Evolutionary conservation across 2,113 vertebrate species (phyloP).

Genomic region (Aspiorhynchus laticeps): DNA sequence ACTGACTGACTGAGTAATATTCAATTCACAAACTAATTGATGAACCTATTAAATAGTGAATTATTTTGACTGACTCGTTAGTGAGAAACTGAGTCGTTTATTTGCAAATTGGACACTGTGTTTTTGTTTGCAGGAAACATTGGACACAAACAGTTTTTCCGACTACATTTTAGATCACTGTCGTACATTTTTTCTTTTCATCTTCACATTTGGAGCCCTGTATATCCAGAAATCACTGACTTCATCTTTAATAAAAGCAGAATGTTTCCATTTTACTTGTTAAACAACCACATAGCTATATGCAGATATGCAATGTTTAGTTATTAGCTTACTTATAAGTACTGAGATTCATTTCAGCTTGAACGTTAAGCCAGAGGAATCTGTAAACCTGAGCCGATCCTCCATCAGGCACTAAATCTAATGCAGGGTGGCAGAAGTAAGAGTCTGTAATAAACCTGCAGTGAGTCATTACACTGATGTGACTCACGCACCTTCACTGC

Average conservation of each 20-base stretch:
- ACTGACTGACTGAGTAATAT: neutral
- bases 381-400: slow-evolving; percentile 1
- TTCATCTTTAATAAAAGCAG: neutral
- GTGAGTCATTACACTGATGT: slow-evolving; percentile 46
- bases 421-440: slow-evolving; percentile 28
- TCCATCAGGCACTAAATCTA: neutral
- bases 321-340: neutral
- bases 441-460: slow-evolving; percentile 25
- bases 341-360: neutral
- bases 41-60: neutral
- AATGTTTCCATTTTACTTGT: neutral
- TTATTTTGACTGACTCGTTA: neutral
- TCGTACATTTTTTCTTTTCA: no score
- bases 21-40: neutral
- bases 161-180: no score
- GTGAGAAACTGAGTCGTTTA: neutral
- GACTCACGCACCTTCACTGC: slow-evolving; percentile 19
- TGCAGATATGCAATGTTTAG: neutral
- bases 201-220: neutral
- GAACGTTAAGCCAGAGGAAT: neutral
- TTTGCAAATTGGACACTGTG: neutral
- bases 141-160: neutral
- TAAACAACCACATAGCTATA: neutral
- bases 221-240: neutral
- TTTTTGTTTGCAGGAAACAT: neutral